Percentiles rank a stretch among this genome's conserved stretches.
Evolutionary conservation across 2,113 vertebrate genomes (phyloP).

Genomic region (Dendropsophus ebraccatus): DNA sequence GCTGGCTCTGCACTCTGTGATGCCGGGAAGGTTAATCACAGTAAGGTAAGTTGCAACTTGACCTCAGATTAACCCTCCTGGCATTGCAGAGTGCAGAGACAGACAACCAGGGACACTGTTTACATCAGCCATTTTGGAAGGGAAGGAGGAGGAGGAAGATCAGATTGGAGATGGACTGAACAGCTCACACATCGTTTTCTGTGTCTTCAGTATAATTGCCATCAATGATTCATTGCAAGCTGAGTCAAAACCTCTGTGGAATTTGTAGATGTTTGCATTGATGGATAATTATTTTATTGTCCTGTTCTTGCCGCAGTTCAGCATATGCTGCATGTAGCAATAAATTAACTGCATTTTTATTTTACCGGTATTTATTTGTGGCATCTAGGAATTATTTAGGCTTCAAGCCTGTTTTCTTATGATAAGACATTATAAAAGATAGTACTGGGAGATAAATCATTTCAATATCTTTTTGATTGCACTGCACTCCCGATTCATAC

Average conservation of each 20-base stretch:
- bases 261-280: neutral
- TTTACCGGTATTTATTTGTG: neutral
- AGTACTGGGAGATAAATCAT: neutral
- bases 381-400: neutral
- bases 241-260: neutral
- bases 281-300: neutral
- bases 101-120: too few species aligned
- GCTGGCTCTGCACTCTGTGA: too few species aligned
- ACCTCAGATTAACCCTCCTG: too few species aligned
- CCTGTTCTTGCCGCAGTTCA: neutral
- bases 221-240: too few species aligned
- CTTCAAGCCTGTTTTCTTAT: neutral
- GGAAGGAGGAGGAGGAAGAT: too few species aligned
- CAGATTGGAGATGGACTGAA: too few species aligned
- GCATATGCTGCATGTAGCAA: neutral
- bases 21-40: too few species aligned
- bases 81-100: too few species aligned
- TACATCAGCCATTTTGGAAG: too few species aligned
- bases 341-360: neutral
- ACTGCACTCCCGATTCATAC: neutral
- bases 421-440: neutral
- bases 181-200: too few species aligned
- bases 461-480: neutral
- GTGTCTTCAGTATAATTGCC: too few species aligned
- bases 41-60: too few species aligned